Evolutionary conservation across 1,140 invertebrate genomes (phyloP), one percentile per base, ranked within the genome.

Genomic region (Tetragnatha versicolor): DNA sequence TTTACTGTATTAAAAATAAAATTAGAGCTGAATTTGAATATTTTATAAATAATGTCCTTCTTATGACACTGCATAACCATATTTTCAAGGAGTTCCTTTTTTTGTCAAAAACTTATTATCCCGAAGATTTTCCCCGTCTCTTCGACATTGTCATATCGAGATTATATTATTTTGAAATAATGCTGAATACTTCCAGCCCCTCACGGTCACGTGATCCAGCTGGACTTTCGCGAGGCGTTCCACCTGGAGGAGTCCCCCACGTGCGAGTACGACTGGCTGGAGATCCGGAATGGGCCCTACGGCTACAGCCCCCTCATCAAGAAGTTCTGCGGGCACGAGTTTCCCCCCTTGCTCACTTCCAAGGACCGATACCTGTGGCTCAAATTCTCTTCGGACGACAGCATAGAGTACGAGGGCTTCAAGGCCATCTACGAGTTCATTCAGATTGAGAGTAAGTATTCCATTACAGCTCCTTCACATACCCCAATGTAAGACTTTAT

Each of bases 211-310:
- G 86, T 91, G 35, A 88, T 95, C 51, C 89, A 90, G 79, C 87
- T 96, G 81, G 93, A 95, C 85, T 95, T 95, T 86, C 88, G 93
- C 51, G 93, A 94, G 84, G 88, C 88, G 72, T 96, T 96, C 86
- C 85, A 91, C 63, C 87, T 96, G 69, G 94, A 96, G 85, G 88
- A 89, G 27, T 90, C 90, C 35, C 85, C 90, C 17, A 88, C 90
- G 42, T 96, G 94, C 85, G 89, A 90, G 85, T 94, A 92, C 86
- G 94, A 96, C 86, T 94, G 89, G 86, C 86, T 96, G 45, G 93
- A 95, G 85, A 83, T 88, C 6, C 82, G 93, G 29, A 93, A 96
- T 83, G 94, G 94, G 0, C 90, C 90, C n/a, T 91, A 94, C 82
- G 94, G 93, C 0, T 95, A 92, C 86, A 93, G 92, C n/a, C 85